phyloP scores from a whole-genome alignment of 2,888 invertebrate species.

The Cephus rjabovi region DNA sequence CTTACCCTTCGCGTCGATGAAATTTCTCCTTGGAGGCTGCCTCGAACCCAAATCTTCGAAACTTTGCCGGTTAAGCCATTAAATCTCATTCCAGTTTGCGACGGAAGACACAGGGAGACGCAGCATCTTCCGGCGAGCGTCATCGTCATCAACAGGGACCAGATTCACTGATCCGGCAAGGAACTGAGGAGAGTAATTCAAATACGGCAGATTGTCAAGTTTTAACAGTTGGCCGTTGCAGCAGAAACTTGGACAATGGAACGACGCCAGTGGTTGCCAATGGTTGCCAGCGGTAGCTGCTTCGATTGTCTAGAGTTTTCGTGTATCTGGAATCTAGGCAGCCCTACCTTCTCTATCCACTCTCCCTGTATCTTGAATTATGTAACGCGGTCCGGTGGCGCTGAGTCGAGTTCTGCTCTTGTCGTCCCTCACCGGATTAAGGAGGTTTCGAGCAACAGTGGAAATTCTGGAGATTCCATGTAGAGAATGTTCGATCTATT shows the following conservation, averaged over 20 bases:
- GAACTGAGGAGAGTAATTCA: constrained; percentile 30
- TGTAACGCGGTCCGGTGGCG: not conserved
- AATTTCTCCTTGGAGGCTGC: not conserved
- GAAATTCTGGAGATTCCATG: not conserved
- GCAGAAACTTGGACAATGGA: constrained; percentile 35
- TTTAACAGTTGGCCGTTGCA: constrained; percentile 27
- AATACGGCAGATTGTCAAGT: constrained; percentile 35
- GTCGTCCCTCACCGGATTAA: constrained; percentile 1
- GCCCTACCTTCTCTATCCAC: not conserved
- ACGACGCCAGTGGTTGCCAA: constrained; percentile 10
- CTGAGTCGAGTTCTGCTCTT: not conserved
- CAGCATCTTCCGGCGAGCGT: not conserved
- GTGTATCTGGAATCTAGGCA: not conserved
- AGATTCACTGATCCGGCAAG: not conserved
- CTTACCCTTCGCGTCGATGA: not conserved
- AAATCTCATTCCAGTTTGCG: not conserved
- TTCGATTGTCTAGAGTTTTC: constrained; percentile 9
- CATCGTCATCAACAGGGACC: not conserved
- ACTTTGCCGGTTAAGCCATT: not conserved
- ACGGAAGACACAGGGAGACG: not conserved
- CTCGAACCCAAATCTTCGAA: not conserved
- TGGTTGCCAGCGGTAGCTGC: constrained; percentile 6
- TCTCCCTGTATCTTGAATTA: not conserved
- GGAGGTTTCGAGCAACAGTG: not conserved
- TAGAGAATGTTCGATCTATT: constrained; percentile 47